Evolutionary conservation across 2,797 vertebrate genomes (phyloP).

Genomic region (Eutrigla gurnardus): DNA sequence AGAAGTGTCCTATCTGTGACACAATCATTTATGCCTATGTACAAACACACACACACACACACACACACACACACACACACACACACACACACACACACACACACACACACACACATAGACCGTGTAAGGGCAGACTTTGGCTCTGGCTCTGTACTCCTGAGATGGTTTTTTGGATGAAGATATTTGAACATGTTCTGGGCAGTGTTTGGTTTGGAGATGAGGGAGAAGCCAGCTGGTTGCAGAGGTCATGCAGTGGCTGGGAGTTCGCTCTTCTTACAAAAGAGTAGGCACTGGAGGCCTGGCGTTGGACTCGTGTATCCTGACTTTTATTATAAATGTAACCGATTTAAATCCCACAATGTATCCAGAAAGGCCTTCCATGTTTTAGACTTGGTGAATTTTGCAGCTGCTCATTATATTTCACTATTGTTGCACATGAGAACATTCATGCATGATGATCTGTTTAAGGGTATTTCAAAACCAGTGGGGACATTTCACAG

Average conservation of each 20-base stretch:
- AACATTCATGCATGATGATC: neutral
- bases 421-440: neutral
- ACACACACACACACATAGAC: neutral
- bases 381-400: neutral
- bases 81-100: neutral
- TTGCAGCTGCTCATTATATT: neutral
- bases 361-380: neutral
- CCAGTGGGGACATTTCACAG: neutral
- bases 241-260: neutral
- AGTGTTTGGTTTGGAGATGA: neutral
- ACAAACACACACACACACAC: neutral
- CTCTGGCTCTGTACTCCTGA: neutral
- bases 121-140: neutral
- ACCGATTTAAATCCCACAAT: neutral
- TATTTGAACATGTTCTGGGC: slow-evolving; percentile 3
- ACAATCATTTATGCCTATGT: too few species aligned
- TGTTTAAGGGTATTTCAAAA: slow-evolving; percentile 4
- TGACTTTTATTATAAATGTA: neutral
- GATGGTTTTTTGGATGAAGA: neutral
- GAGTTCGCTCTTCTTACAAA: neutral
- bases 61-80: neutral
- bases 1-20: too few species aligned
- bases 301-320: neutral
- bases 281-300: neutral
- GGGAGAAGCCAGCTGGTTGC: neutral